Percentiles rank a stretch among this genome's conserved stretches.
Conservation (phyloP, 1,140 invertebrate genomes). For the Heliconius eleuchia region DNA sequence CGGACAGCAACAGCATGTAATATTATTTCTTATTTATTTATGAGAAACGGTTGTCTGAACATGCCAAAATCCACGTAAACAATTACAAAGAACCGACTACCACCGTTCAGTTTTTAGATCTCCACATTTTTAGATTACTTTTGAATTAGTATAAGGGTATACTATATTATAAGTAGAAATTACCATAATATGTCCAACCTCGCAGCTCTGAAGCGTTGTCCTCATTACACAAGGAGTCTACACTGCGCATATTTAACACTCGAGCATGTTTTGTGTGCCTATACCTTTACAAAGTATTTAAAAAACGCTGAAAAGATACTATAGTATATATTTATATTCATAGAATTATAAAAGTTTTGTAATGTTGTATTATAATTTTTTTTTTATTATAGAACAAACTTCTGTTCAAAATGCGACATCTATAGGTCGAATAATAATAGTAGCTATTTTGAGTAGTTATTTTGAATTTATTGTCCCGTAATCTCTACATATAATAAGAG, state of each 20-base stretch:
- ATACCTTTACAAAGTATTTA: slow-evolving; percentile 18
- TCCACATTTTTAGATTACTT: neutral
- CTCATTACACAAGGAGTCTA: slow-evolving; percentile 17
- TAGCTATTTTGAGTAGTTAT: too few relatives aligned
- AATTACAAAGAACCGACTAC: neutral
- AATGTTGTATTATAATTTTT: neutral
- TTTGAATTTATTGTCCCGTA: too few relatives aligned
- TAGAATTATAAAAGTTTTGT: neutral
- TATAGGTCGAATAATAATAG: neutral
- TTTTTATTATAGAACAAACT: neutral
- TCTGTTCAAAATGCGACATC: neutral
- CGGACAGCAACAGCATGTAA: too few relatives aligned
- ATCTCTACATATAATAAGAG: too few relatives aligned
- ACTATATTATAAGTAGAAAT: slow-evolving; percentile 3
- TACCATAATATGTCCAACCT: slow-evolving; percentile 12
- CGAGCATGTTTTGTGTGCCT: slow-evolving; percentile 11
- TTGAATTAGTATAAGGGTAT: slow-evolving; percentile 17
- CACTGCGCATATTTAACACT: slow-evolving; percentile 14
- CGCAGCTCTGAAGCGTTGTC: neutral
- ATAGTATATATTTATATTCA: neutral
- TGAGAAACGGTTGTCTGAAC: neutral
- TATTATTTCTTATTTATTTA: too few relatives aligned
- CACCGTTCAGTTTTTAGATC: neutral
- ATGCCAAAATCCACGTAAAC: neutral
- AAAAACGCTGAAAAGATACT: slow-evolving; percentile 5